phyloP scores from a whole-genome alignment of 2,888 invertebrate species.

The Dione juno region DNA sequence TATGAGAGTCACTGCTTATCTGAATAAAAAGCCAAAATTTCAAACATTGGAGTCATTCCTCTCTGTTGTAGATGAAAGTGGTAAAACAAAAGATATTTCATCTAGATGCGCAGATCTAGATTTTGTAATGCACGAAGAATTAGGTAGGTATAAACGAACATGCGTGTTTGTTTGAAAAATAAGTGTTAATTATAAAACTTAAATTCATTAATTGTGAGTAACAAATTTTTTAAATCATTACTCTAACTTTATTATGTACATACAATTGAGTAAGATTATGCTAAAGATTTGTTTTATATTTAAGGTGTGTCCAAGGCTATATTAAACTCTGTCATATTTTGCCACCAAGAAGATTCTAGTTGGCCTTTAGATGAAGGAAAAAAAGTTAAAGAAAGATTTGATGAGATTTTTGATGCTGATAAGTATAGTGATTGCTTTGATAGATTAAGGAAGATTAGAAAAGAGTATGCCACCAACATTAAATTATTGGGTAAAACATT shows the following conservation, averaged over 20 bases:
- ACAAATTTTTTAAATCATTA: not conserved
- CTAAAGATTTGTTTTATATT: conserved; percentile 49
- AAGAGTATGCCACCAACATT: conserved; percentile 80
- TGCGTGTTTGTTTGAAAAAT: not conserved
- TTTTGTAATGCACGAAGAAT: conserved; percentile 86
- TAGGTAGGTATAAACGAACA: conserved; percentile 61
- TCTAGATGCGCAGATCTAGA: conserved; percentile 89
- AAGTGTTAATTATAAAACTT: not conserved
- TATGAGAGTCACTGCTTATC: conserved; percentile 85
- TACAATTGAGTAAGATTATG: not conserved
- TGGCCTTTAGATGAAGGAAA: conserved; percentile 98
- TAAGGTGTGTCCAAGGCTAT: conserved; percentile 97
- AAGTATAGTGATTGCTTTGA: conserved; percentile 96
- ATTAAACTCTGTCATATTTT: conserved; percentile 98
- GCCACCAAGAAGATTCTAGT: conserved; percentile 98
- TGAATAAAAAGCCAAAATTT: conserved; percentile 82
- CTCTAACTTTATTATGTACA: not conserved
- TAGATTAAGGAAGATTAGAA: conserved; percentile 86
- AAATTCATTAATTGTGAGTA: too few relatives aligned
- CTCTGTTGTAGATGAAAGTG: conserved; percentile 76
- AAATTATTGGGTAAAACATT: conserved; percentile 77
- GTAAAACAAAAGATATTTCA: conserved; percentile 82
- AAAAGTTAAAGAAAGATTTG: conserved; percentile 96
- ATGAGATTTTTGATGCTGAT: conserved; percentile 98
- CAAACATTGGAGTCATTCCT: conserved; percentile 87